Evolutionary conservation across 2,797 vertebrate species (phyloP), one percentile per base, ranked within the genome.

Genomic region (Sparus aurata): DNA sequence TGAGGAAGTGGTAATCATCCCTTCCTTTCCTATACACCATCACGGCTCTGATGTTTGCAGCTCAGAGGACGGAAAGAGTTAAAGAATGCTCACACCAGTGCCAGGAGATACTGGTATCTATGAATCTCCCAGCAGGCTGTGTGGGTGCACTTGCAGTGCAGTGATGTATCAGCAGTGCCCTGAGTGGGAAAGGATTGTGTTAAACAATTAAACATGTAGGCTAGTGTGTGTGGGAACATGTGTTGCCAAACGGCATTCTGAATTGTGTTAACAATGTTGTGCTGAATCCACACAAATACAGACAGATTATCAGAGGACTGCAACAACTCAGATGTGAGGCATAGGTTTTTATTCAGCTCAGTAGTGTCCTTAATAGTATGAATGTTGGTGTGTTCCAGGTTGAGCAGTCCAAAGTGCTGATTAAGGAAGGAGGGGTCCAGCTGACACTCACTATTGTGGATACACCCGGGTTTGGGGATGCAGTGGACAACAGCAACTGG

Each of bases 401-500:
- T 77, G 95, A 96, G 79, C 95, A 96, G 80, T 95, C 95, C 47
- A 96, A 96, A 89, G 95, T 96, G 18, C 89, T 96, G 83, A 90
- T 96, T 46, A 96, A 96, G 75, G 95, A 96, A 68, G 95, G 95
- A 1, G 95, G 95, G 0, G 95, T 96, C 78, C 95, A 96, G 84
- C 94, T 96, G 79, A 95, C 95, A 0, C 94, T 96, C 75, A 96
- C 95, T 64, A 96, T 96, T 5, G 95, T 96, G 1, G 95, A 96
- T 73, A 96, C 95, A 1, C 95, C 95, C 5, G 95, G 95, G 5
- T 96, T 96, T 66, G 95, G 95, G 46, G 95, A 96, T 60, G 95
- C 95, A 0, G 95, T 96, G 72, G 95, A 96, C 82, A 96, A 96
- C 90, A 96, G 95, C 77, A 96, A 96, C 89, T 96, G 95, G 95